These are phyloP conservation scores for Cetoscarus ocellatus DNA, from an alignment of 2,797 vertebrate genomes.

Conservation along the genomic window DNA sequence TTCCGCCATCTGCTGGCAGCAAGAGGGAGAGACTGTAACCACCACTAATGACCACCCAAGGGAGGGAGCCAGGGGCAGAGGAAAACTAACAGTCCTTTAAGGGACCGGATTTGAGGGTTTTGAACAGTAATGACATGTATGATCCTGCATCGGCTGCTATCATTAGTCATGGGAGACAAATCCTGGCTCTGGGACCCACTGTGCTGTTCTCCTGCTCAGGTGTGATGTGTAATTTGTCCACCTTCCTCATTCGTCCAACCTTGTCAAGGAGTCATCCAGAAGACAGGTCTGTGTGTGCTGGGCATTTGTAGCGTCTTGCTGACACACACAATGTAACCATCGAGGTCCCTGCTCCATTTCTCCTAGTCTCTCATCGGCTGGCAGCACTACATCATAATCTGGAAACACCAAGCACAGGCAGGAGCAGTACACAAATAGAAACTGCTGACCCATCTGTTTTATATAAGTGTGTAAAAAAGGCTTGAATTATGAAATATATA, in stretches of 20 bases:
- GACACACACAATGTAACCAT: slow-evolving; percentile 61
- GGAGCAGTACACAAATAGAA: slow-evolving; percentile 70
- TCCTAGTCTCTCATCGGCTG: slow-evolving; percentile 56
- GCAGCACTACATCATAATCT: slow-evolving; percentile 68
- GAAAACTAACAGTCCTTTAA: slow-evolving; percentile 62
- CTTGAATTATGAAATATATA: slow-evolving; percentile 53
- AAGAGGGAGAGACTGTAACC: slow-evolving; percentile 49
- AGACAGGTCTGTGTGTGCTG: slow-evolving; percentile 63
- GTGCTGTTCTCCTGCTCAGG: slow-evolving; percentile 35
- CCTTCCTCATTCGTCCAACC: slow-evolving; percentile 69
- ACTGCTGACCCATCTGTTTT: slow-evolving; percentile 64
- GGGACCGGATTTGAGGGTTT: slow-evolving; percentile 60
- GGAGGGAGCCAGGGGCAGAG: slow-evolving; percentile 50
- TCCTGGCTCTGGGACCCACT: slow-evolving; percentile 50
- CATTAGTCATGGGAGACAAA: slow-evolving; percentile 78
- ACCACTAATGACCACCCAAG: slow-evolving; percentile 74
- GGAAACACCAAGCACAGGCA: slow-evolving; percentile 38
- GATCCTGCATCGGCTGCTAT: slow-evolving; percentile 54
- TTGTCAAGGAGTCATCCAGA: slow-evolving; percentile 60
- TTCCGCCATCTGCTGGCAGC: slow-evolving; percentile 83
- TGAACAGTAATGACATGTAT: slow-evolving; percentile 72
- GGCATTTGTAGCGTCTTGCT: slow-evolving; percentile 65
- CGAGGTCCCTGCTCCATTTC: slow-evolving; percentile 51
- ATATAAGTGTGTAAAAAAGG: slow-evolving; percentile 22
- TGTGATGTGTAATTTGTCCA: slow-evolving; percentile 73